phyloP scores from a whole-genome alignment of 2,113 vertebrate genomes.

The Coptodon bakossiorum region DNA sequence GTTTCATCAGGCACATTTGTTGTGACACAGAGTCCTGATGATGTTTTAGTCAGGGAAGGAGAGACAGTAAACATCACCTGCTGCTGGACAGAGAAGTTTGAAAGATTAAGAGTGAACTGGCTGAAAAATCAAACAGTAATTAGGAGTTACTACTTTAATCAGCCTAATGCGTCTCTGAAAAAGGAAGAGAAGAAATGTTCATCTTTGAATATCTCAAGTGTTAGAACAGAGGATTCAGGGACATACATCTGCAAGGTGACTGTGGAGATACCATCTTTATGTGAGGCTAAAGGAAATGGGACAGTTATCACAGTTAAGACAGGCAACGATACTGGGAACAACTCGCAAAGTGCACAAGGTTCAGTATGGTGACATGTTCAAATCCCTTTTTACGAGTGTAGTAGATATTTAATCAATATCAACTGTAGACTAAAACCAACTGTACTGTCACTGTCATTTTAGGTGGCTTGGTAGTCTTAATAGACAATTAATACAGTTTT shows the following conservation, averaged over 20 bases:
- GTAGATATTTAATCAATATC: rapidly evolving
- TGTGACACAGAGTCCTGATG: neutral
- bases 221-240: neutral
- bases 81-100: rapidly evolving
- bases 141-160: rapidly evolving
- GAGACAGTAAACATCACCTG: neutral
- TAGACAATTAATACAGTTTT: neutral
- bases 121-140: rapidly evolving
- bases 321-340: rapidly evolving
- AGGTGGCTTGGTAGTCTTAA: rapidly evolving
- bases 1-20: neutral
- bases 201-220: neutral
- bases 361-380: rapidly evolving
- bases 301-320: neutral
- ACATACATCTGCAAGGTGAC: neutral
- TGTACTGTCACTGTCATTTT: neutral
- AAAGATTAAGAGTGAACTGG: rapidly evolving
- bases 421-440: rapidly evolving
- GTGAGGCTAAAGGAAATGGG: rapidly evolving
- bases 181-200: neutral
- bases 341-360: rapidly evolving
- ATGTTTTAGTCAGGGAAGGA: neutral
- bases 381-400: rapidly evolving
- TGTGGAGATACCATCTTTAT: rapidly evolving
- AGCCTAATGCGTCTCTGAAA: rapidly evolving